Evolutionary conservation across 2,888 invertebrate species (phyloP).

Genomic region (Sceliomorpha sp.): DNA sequence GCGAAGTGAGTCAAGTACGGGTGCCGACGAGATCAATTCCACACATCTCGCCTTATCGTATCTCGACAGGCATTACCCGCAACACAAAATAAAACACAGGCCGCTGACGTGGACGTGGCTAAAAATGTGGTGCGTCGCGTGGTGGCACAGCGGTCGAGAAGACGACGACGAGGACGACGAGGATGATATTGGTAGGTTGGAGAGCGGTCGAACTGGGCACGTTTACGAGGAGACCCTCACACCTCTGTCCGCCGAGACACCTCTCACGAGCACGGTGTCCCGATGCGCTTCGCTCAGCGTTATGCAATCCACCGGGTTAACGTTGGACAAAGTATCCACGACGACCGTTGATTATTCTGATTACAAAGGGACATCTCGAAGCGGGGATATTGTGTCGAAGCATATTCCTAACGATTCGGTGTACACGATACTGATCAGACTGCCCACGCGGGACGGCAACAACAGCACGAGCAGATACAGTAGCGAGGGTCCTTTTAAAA

Average conservation of each 20-base stretch:
- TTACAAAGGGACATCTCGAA: constrained; percentile 31
- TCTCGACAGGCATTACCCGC: constrained; percentile 77
- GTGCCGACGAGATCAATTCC: constrained; percentile 76
- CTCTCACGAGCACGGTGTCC: constrained; percentile 91
- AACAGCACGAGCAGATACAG: too few relatives aligned
- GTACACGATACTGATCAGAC: too few relatives aligned
- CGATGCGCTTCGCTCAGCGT: constrained; percentile 92
- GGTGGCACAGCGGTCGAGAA: constrained; percentile 94
- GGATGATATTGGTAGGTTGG: constrained; percentile 86
- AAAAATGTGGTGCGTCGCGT: constrained; percentile 91
- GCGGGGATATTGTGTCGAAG: constrained; percentile 67
- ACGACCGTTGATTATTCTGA: constrained; percentile 42
- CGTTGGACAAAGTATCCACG: constrained; percentile 64
- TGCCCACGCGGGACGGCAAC: too few relatives aligned
- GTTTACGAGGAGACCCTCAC: constrained; percentile 85
- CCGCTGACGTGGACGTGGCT: constrained; percentile 83
- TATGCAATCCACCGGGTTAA: constrained; percentile 81
- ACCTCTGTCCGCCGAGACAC: constrained; percentile 92
- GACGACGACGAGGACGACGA: constrained; percentile 90
- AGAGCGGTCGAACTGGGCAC: constrained; percentile 83
- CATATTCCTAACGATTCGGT: constrained; percentile 73
- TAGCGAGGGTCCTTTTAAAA: too few relatives aligned
- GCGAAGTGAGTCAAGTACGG: constrained; percentile 88
- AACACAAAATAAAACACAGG: constrained; percentile 77
- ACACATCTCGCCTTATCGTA: constrained; percentile 82